Evolutionary conservation across 2,888 invertebrate genomes (phyloP).

Genomic region (Caenorhabditis uteleia): DNA sequence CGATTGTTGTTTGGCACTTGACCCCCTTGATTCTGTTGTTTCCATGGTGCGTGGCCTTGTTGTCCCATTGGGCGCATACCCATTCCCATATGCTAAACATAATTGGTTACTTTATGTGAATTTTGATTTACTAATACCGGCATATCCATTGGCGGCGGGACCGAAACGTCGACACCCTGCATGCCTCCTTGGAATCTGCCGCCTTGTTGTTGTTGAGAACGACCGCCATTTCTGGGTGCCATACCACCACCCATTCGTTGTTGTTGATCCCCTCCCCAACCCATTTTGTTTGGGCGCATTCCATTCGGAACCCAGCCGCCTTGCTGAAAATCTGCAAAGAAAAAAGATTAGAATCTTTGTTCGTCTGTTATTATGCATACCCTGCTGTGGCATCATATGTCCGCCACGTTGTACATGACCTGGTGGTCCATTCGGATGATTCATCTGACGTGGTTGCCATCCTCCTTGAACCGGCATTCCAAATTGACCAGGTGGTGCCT

Average conservation of each 20-base stretch:
- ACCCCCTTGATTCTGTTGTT: background rate
- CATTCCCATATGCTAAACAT: slow-evolving; percentile 33
- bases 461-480: slow-evolving; percentile 12
- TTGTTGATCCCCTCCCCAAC: slow-evolving; percentile 27
- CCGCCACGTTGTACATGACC: slow-evolving; percentile 25
- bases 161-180: slow-evolving; percentile 48
- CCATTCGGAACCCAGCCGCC: slow-evolving; percentile 28
- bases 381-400: slow-evolving; percentile 27
- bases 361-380: background rate
- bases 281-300: slow-evolving; percentile 32
- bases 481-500: slow-evolving; percentile 10
- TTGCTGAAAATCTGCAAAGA: slow-evolving; percentile 1
- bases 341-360: too few relatives aligned
- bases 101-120: too few relatives aligned
- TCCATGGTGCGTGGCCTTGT: slow-evolving; percentile 1
- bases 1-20: slow-evolving; percentile 16
- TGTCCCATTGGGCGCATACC: slow-evolving; percentile 26
- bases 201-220: slow-evolving; percentile 26
- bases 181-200: slow-evolving; percentile 33
- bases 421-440: slow-evolving; percentile 35
- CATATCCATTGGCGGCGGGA: slow-evolving; percentile 59
- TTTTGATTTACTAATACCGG: slow-evolving; percentile 17
- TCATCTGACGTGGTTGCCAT: slow-evolving; percentile 30
- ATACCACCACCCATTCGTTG: slow-evolving; percentile 22
- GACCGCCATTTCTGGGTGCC: slow-evolving; percentile 33